Conservation (phyloP, 2,888 invertebrate species). For the Byasa hedistus region DNA sequence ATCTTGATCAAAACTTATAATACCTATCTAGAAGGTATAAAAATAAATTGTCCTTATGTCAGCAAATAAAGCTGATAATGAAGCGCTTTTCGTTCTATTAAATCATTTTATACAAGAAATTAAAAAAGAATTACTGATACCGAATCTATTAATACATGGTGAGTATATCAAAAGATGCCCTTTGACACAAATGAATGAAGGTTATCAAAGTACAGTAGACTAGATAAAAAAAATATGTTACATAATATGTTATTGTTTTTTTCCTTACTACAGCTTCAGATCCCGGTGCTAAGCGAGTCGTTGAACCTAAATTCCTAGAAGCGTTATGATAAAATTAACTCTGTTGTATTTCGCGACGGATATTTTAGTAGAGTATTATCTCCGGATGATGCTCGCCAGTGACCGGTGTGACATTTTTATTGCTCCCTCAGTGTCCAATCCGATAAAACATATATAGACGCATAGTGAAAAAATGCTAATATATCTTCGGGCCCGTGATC, state of each 20-base stretch:
- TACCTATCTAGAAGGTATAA: no score
- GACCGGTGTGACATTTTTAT: slow-evolving; percentile 52
- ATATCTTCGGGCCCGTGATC: slow-evolving; percentile 32
- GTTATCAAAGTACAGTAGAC: slow-evolving; percentile 1
- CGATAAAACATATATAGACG: slow-evolving; percentile 35
- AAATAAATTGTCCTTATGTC: no score
- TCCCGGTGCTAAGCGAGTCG: slow-evolving; percentile 18
- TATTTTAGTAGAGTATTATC: slow-evolving; percentile 55
- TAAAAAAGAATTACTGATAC: not conserved
- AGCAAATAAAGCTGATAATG: not conserved
- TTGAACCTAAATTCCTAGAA: slow-evolving; percentile 28
- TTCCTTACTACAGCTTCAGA: not conserved
- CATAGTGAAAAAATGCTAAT: slow-evolving; percentile 36
- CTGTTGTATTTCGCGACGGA: slow-evolving; percentile 42
- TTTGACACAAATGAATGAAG: not conserved
- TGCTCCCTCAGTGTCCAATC: slow-evolving; percentile 41
- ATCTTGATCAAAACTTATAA: not conserved
- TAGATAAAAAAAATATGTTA: slow-evolving; percentile 7
- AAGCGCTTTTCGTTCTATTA: not conserved
- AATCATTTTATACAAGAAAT: not conserved
- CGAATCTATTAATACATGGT: not conserved
- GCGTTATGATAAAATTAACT: slow-evolving; percentile 28
- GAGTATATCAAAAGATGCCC: not conserved
- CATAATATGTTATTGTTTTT: slow-evolving; percentile 15
- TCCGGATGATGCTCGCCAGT: slow-evolving; percentile 53